phyloP scores from a whole-genome alignment of 2,113 vertebrate species.

The Anarhynchus alexandrinus region DNA sequence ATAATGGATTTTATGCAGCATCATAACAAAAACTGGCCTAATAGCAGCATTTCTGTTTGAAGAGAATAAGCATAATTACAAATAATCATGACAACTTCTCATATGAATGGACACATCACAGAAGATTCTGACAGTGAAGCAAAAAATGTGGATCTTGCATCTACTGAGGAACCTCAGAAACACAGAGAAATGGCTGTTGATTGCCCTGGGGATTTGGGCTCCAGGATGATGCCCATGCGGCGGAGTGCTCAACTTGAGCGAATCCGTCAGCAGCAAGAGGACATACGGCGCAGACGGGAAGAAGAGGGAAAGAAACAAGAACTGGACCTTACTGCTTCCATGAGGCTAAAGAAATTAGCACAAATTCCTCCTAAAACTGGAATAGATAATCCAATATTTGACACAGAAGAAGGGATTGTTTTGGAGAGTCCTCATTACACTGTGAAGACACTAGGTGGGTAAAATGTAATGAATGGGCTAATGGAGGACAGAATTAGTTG shows the following conservation, averaged over 20 bases:
- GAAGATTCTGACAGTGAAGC: constrained; percentile 85
- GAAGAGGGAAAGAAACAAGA: constrained; percentile 85
- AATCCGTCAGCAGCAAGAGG: constrained; percentile 90
- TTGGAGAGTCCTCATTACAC: constrained; percentile 76
- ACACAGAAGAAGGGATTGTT: constrained; percentile 82
- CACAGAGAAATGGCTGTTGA: constrained; percentile 91
- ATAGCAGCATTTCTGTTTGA: constrained; percentile 65
- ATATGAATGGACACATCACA: constrained; percentile 89
- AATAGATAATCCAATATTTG: constrained; percentile 94
- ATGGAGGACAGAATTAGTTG: not conserved
- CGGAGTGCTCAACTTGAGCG: constrained; percentile 84
- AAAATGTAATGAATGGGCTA: not conserved
- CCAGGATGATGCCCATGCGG: constrained; percentile 85
- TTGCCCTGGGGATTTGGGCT: constrained; percentile 92
- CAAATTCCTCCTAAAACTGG: constrained; percentile 90
- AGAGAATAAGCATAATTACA: constrained; percentile 37
- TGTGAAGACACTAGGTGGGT: constrained; percentile 78
- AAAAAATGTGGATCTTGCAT: constrained; percentile 76
- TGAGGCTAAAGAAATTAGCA: constrained; percentile 89
- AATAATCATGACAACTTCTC: constrained; percentile 86
- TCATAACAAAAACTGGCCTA: constrained; percentile 62
- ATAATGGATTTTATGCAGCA: constrained; percentile 75
- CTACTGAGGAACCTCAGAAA: constrained; percentile 76
- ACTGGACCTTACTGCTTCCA: constrained; percentile 87
- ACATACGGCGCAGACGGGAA: constrained; percentile 85